Percentiles rank a stretch among this genome's conserved stretches.
Evolutionary conservation across 2,797 vertebrate species (phyloP).

Genomic region (Salarias fasciatus): DNA sequence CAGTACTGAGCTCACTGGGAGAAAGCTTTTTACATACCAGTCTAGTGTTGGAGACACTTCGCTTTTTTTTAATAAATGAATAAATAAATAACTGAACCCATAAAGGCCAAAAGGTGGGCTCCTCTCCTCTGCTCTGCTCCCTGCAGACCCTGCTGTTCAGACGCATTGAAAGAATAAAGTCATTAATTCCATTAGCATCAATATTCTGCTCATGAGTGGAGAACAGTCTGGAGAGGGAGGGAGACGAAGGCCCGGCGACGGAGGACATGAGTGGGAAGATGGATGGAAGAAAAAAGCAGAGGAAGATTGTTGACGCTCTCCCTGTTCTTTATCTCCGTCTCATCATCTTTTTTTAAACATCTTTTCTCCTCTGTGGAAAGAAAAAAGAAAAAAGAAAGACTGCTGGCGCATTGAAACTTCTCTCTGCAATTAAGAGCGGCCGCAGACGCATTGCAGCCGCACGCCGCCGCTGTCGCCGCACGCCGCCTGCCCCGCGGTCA

Average conservation of each 20-base stretch:
- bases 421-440: slow-evolving; percentile 82
- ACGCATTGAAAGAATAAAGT: slow-evolving; percentile 59
- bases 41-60: too few relatives aligned
- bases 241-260: too few relatives aligned
- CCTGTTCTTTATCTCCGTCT: slow-evolving; percentile 48
- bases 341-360: too few relatives aligned
- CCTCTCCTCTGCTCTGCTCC: too few relatives aligned
- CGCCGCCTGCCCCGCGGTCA: slow-evolving; percentile 80
- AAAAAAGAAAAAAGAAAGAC: too few relatives aligned
- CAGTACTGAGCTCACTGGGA: too few relatives aligned
- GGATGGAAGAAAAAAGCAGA: too few relatives aligned
- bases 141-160: slow-evolving; percentile 60
- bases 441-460: slow-evolving; percentile 79
- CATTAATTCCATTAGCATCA: slow-evolving; percentile 83
- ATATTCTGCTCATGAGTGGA: slow-evolving; percentile 78
- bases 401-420: slow-evolving; percentile 77
- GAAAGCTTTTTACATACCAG: too few relatives aligned
- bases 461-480: slow-evolving; percentile 82
- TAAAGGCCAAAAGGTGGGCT: too few relatives aligned
- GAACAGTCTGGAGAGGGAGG: too few relatives aligned
- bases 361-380: slow-evolving; percentile 40
- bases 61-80: too few relatives aligned
- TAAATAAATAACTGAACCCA: too few relatives aligned
- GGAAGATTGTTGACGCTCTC: slow-evolving; percentile 72
- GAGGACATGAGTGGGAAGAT: slow-evolving; percentile 60